Conservation (phyloP, 2,888 invertebrate genomes). For the Ischnura elegans region DNA sequence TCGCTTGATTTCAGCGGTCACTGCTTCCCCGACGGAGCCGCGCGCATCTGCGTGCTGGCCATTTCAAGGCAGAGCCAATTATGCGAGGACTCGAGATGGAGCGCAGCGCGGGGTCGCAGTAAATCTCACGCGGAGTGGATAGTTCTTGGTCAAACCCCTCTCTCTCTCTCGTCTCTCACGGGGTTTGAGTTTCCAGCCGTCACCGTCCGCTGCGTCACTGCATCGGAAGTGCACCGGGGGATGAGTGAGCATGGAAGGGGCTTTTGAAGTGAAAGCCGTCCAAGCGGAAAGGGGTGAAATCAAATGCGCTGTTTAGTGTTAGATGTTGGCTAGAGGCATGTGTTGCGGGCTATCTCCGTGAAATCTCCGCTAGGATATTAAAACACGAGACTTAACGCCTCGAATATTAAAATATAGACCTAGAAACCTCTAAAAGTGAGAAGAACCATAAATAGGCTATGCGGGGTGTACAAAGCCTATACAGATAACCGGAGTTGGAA, state of each 20-base stretch:
- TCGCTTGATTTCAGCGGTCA: too few species aligned
- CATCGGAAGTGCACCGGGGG: neutral
- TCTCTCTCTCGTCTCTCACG: too few species aligned
- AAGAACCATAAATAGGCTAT: too few species aligned
- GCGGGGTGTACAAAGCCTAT: too few species aligned
- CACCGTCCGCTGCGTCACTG: neutral
- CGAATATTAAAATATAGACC: too few species aligned
- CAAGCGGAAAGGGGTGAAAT: neutral
- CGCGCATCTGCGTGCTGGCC: too few species aligned
- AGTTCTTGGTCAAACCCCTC: neutral
- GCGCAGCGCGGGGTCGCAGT: neutral
- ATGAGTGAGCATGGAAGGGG: neutral
- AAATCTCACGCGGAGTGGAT: neutral
- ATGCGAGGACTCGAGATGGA: neutral
- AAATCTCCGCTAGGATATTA: too few species aligned
- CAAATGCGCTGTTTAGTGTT: neutral
- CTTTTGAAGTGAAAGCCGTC: neutral
- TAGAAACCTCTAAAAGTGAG: too few species aligned
- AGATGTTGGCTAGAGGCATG: neutral
- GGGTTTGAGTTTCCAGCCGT: neutral
- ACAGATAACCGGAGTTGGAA: too few species aligned
- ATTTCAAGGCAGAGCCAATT: neutral
- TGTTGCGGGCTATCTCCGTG: too few species aligned
- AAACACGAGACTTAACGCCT: too few species aligned
- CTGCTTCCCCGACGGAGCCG: too few species aligned